phyloP scores from a whole-genome alignment of 2,797 vertebrate genomes.

The Diceros bicornis region DNA sequence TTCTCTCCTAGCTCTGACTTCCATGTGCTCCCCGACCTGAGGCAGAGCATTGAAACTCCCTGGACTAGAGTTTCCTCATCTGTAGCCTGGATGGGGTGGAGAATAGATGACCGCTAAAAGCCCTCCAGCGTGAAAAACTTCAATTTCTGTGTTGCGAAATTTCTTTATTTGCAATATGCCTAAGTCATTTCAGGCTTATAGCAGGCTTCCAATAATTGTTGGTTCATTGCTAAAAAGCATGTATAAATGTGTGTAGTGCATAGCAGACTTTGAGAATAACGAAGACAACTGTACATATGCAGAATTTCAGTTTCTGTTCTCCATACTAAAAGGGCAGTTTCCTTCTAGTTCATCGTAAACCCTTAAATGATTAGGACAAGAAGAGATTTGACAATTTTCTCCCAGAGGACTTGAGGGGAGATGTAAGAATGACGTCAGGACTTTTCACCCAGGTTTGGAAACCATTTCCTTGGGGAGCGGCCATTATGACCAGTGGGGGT shows the following conservation, averaged over 20 bases:
- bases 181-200: background rate
- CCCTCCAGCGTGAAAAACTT: background rate
- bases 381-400: background rate
- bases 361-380: background rate
- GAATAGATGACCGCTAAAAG: background rate
- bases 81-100: background rate
- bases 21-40: background rate
- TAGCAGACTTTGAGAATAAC: background rate
- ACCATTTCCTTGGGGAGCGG: background rate
- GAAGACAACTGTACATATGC: background rate
- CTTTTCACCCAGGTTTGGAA: background rate
- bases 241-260: background rate
- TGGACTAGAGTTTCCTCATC: background rate
- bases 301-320: conserved; percentile 43
- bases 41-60: background rate
- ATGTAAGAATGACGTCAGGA: background rate
- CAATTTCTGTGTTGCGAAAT: background rate
- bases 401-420: background rate
- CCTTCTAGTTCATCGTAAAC: background rate
- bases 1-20: background rate
- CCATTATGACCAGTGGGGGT: background rate
- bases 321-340: background rate
- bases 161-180: conserved; percentile 14
- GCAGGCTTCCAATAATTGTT: background rate
- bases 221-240: background rate